These are phyloP conservation scores for Struthidea cinerea DNA, from an alignment of 2,113 vertebrate species.

Conservation along the genomic window DNA sequence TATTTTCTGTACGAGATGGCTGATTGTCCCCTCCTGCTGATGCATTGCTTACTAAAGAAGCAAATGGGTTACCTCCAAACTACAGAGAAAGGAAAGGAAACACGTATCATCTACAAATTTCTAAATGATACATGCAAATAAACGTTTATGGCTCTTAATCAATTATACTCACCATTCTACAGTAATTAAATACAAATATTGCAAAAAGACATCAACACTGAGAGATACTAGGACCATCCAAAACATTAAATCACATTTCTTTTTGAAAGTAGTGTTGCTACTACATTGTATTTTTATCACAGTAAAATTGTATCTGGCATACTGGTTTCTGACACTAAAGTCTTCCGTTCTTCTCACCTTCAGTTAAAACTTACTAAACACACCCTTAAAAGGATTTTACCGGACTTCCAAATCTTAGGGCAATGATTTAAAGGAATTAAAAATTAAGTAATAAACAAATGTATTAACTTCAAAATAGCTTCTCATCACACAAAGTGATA, in stretches of 20 bases:
- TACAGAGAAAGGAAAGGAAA: conserved; percentile 54
- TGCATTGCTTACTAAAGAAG: conserved; percentile 78
- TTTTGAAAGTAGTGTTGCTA: not conserved
- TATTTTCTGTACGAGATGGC: conserved; percentile 80
- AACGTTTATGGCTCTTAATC: not conserved
- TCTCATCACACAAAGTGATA: not conserved
- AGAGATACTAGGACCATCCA: not conserved
- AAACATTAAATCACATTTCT: not conserved
- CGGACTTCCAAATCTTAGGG: not conserved
- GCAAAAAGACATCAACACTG: not conserved
- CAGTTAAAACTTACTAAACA: not conserved
- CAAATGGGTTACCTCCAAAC: conserved; percentile 85
- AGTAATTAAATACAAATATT: not conserved
- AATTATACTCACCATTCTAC: not conserved
- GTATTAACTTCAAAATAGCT: not conserved
- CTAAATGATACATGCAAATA: not conserved
- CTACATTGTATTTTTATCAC: not conserved
- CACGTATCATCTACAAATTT: not conserved
- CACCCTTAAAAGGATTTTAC: not conserved
- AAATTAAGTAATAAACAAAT: not conserved
- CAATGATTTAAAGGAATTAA: not conserved
- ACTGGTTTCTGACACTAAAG: not conserved
- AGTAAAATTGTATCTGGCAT: not conserved
- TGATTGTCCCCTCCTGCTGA: conserved; percentile 72
- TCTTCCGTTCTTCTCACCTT: not conserved